phyloP scores from a whole-genome alignment of 2,113 vertebrate genomes.

The Istiophorus platypterus region DNA sequence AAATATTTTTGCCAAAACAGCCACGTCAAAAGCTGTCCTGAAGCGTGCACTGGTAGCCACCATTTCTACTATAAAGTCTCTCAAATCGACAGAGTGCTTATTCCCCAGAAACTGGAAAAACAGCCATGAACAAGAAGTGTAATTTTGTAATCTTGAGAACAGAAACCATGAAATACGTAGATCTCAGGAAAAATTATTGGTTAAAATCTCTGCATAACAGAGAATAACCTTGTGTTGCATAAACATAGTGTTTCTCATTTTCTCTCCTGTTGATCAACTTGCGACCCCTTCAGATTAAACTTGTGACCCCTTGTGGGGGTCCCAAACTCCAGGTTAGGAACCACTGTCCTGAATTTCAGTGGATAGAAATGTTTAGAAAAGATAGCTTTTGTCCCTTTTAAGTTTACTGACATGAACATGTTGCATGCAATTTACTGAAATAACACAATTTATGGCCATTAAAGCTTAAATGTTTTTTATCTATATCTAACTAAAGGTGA shows the following conservation, averaged over 20 bases:
- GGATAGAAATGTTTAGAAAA: too few relatives aligned
- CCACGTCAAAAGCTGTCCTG: neutral
- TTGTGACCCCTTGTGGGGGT: neutral
- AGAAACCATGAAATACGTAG: too few relatives aligned
- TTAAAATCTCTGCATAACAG: neutral
- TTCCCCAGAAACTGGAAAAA: neutral
- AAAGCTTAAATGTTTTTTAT: neutral
- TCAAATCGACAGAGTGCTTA: neutral
- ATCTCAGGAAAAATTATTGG: too few relatives aligned
- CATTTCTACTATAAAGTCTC: neutral
- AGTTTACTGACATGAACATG: neutral
- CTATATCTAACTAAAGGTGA: neutral
- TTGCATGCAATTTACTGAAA: neutral
- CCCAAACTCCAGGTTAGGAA: neutral
- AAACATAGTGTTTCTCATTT: neutral
- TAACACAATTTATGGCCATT: neutral
- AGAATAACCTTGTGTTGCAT: too few relatives aligned
- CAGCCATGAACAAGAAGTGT: neutral
- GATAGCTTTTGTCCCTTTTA: neutral
- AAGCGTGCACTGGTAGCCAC: neutral
- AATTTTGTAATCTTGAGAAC: too few relatives aligned
- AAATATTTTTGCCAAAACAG: conserved; percentile 3
- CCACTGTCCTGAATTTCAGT: neutral
- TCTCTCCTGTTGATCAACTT: neutral
- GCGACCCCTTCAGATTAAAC: too few relatives aligned